These are phyloP conservation scores for Tethya wilhelma DNA, from an alignment of 37 sponge, comb jelly and placozoan genomes.

Conservation along the genomic window DNA sequence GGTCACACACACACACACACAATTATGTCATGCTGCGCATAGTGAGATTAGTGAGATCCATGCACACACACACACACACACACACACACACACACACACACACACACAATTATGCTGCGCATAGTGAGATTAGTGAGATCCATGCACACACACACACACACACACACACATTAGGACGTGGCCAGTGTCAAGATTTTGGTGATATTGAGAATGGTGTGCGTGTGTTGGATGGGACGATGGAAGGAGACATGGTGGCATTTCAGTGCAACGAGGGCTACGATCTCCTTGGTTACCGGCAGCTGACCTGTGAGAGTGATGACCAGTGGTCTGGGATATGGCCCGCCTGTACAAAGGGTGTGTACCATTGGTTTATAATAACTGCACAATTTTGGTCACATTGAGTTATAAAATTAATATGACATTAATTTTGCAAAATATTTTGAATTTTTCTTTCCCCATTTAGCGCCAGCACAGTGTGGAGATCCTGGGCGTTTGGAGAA, in stretches of 20 bases:
- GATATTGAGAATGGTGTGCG: constrained; percentile 10
- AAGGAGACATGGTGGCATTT: constrained; percentile 22
- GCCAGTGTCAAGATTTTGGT: constrained; percentile 8
- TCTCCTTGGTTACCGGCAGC: constrained; percentile 38
- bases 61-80: neutral
- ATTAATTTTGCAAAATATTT: neutral
- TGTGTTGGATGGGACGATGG: constrained; percentile 13
- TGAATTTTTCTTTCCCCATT: neutral
- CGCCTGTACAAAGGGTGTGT: constrained; percentile 11
- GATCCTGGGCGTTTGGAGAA: constrained; percentile 38
- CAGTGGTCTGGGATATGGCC: constrained; percentile 35
- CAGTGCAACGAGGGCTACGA: constrained; percentile 39
- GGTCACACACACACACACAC: no score
- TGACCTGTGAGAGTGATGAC: constrained; percentile 28
- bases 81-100: no score
- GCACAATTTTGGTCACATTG: neutral
- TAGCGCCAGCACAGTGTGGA: constrained; percentile 34
- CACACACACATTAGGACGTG: no score
- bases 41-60: neutral
- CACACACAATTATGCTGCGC: no score
- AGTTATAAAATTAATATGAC: neutral
- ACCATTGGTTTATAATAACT: neutral
- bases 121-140: neutral
- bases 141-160: neutral
- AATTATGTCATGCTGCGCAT: no score